phyloP scores from a whole-genome alignment of 2,113 vertebrate species.

The Apus apus region DNA sequence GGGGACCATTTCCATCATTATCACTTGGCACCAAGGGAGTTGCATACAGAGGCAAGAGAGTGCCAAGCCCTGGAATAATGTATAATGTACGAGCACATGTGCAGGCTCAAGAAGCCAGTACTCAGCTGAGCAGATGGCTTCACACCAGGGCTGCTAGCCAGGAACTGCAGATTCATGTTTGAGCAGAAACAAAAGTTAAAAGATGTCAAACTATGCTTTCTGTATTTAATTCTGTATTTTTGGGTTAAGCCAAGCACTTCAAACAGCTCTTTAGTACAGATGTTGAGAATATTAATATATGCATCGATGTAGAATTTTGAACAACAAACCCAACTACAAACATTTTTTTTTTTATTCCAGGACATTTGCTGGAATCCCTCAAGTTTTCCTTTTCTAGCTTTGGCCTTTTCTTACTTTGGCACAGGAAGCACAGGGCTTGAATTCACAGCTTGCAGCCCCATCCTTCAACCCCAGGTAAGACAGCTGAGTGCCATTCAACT shows the following conservation, averaged over 20 bases:
- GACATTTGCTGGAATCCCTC: not conserved
- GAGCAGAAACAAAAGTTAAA: not conserved
- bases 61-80: not conserved
- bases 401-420: not conserved
- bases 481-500: not conserved
- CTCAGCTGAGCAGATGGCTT: not conserved
- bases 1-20: not conserved
- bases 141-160: not conserved
- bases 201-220: not conserved
- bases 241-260: not conserved
- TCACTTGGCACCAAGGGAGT: not conserved
- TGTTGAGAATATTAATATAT: not conserved
- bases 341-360: not conserved
- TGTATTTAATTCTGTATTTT: not conserved
- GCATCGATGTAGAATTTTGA: not conserved
- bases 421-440: not conserved
- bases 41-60: accelerated
- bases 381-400: not conserved
- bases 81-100: accelerated
- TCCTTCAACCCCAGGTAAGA: accelerated
- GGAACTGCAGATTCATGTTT: not conserved
- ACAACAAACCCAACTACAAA: not conserved
- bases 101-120: not conserved
- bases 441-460: not conserved
- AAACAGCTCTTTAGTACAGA: not conserved